These are phyloP conservation scores for Myzus persicae DNA, from an alignment of 1,140 invertebrate species.

Conservation along the genomic window DNA sequence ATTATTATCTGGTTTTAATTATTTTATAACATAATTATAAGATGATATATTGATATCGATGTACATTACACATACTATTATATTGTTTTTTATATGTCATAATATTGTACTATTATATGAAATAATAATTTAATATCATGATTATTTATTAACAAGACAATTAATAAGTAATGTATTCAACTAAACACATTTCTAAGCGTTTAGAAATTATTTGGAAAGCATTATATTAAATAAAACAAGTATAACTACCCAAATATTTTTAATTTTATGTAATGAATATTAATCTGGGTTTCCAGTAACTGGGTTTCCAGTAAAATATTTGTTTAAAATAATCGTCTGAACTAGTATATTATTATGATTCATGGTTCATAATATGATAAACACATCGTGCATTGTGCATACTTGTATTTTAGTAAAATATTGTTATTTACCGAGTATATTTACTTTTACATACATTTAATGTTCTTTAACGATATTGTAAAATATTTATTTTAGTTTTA, in stretches of 20 bases:
- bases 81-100: slow-evolving; percentile 3
- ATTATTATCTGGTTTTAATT: slow-evolving; percentile 10
- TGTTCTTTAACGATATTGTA: slow-evolving; percentile 24
- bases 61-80: not conserved
- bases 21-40: not conserved
- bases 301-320: not conserved
- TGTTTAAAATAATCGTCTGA: not conserved
- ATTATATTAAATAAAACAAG: slow-evolving; percentile 1
- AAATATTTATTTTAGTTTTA: slow-evolving; percentile 30
- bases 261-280: slow-evolving; percentile 20
- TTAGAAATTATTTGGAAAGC: not conserved
- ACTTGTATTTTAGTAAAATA: not conserved
- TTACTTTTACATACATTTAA: not conserved
- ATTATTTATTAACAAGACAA: not conserved
- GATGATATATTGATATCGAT: not conserved
- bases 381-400: not conserved
- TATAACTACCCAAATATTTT: not conserved
- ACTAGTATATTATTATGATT: not conserved
- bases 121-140: not conserved
- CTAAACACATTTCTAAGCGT: not conserved
- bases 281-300: not conserved
- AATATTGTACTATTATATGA: not conserved
- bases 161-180: not conserved
- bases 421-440: not conserved
- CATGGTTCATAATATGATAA: not conserved